Percentiles rank a stretch among this genome's conserved stretches.
Conservation (phyloP, 2,888 invertebrate genomes). For the Philhelius pedissequus region DNA sequence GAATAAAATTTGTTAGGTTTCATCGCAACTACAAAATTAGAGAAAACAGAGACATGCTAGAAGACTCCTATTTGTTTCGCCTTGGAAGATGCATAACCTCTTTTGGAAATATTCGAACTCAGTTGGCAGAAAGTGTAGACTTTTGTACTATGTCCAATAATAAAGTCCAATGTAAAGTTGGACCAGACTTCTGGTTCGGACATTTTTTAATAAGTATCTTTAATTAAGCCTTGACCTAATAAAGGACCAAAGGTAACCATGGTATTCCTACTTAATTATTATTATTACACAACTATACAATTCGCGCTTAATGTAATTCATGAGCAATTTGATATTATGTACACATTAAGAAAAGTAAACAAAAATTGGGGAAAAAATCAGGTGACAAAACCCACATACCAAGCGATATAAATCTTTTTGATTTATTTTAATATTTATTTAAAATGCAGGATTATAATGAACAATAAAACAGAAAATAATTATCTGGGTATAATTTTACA, state of each 20-base stretch:
- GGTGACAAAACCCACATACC: slow-evolving; percentile 30
- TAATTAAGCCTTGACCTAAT: not conserved
- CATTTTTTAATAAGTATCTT: no score
- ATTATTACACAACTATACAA: not conserved
- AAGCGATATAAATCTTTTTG: slow-evolving; percentile 33
- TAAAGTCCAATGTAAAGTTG: no score
- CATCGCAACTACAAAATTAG: no score
- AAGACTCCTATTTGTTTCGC: no score
- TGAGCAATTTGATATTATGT: not conserved
- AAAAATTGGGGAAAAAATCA: slow-evolving; percentile 5
- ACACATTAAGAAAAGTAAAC: not conserved
- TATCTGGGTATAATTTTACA: slow-evolving; percentile 20
- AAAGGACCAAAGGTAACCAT: not conserved
- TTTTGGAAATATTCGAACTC: no score
- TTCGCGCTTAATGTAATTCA: slow-evolving; percentile 44
- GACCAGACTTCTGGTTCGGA: no score
- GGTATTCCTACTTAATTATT: not conserved
- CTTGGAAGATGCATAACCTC: no score
- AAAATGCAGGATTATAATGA: slow-evolving; percentile 44
- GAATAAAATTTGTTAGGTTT: no score
- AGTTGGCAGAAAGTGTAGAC: no score
- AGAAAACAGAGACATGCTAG: no score
- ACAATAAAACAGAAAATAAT: slow-evolving; percentile 33
- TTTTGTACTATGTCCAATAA: no score
- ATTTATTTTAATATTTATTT: slow-evolving; percentile 60